phyloP scores from a whole-genome alignment of 2,888 invertebrate species.

The Deroplatys truncata region DNA sequence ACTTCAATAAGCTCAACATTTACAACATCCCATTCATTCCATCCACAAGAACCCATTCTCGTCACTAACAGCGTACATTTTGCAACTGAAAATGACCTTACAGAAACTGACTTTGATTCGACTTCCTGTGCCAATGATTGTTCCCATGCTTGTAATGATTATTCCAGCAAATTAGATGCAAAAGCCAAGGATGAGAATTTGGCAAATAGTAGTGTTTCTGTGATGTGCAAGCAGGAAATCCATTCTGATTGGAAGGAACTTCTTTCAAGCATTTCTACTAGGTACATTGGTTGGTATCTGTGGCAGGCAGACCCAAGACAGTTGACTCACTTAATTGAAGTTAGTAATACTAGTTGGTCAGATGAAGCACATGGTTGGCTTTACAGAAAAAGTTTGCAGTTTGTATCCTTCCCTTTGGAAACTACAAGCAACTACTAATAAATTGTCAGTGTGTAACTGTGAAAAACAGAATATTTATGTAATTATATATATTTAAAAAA shows the following conservation, averaged over 20 bases:
- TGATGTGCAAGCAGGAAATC: background rate
- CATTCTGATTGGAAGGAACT: background rate
- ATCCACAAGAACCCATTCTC: background rate
- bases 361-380: background rate
- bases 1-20: slow-evolving; percentile 11
- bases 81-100: background rate
- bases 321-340: background rate
- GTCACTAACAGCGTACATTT: background rate
- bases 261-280: background rate
- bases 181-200: background rate
- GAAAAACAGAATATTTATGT: no score
- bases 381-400: background rate
- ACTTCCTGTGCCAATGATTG: background rate
- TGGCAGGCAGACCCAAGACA: background rate
- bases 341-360: background rate
- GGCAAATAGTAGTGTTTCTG: background rate
- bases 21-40: background rate
- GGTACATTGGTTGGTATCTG: background rate
- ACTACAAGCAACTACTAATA: background rate
- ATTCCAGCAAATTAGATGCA: background rate
- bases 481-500: background rate
- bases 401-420: background rate
- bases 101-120: background rate
- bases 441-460: background rate
- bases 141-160: background rate